Conservation (phyloP, 2,113 vertebrate genomes). For the Eupsittula cactorum region DNA sequence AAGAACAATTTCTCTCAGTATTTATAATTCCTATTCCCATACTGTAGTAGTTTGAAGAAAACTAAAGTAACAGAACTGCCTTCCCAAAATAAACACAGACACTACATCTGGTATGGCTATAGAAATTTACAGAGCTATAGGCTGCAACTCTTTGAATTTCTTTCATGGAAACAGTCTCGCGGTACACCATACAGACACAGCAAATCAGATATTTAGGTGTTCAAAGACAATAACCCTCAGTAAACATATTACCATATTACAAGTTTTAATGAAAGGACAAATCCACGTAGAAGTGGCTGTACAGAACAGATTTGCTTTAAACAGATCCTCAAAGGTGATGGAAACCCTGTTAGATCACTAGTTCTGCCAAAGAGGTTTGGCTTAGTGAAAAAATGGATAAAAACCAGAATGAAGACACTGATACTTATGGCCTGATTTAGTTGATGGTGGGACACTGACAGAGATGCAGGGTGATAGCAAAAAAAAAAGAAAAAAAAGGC, state of each 20-base stretch:
- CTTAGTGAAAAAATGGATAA: not conserved
- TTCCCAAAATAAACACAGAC: not conserved
- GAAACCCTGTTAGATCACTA: not conserved
- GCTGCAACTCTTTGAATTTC: not conserved
- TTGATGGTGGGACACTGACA: not conserved
- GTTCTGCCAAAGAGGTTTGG: not conserved
- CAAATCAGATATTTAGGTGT: not conserved
- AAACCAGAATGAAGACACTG: not conserved
- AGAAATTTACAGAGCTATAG: not conserved
- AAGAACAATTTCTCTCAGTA: not conserved
- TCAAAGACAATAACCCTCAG: not conserved
- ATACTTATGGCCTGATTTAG: not conserved
- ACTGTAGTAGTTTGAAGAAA: not conserved
- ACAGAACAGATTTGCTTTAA: not conserved
- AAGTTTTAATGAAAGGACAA: not conserved
- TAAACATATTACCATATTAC: not conserved
- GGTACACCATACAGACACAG: not conserved
- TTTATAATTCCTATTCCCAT: not conserved
- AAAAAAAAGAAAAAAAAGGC: not conserved
- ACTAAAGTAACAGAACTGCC: not conserved
- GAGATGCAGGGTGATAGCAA: not conserved
- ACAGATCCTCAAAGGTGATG: not conserved
- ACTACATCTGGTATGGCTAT: not conserved
- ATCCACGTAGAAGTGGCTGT: not conserved
- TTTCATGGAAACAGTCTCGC: not conserved